These are phyloP conservation scores for Idris sp. DNA, from an alignment of 1,140 invertebrate genomes.

Conservation along the genomic window DNA sequence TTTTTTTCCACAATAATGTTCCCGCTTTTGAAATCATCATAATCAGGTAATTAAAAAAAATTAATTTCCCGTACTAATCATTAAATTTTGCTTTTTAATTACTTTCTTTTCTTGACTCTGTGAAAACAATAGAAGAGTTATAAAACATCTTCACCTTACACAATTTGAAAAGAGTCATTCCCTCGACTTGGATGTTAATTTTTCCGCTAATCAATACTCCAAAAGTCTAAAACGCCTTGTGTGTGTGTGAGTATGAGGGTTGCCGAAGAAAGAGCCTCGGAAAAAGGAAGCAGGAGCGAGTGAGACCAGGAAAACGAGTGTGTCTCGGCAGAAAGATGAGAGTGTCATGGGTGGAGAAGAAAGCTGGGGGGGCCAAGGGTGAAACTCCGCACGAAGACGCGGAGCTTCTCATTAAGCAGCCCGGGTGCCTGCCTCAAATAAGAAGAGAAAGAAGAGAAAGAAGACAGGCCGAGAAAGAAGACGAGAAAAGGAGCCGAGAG, in stretches of 20 bases:
- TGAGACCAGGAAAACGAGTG: conserved; percentile 44
- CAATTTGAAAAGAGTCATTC: too few species aligned
- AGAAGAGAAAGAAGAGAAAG: conserved; percentile 64
- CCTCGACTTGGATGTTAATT: conserved; percentile 66
- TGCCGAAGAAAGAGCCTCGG: conserved; percentile 44
- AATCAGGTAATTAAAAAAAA: too few species aligned
- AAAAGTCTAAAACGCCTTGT: conserved; percentile 76
- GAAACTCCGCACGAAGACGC: conserved; percentile 65
- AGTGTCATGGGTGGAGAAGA: conserved; percentile 48
- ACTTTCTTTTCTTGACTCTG: too few species aligned
- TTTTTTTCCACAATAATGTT: too few species aligned
- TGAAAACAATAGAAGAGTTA: too few species aligned
- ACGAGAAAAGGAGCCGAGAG: conserved; percentile 70
- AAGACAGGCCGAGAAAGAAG: conserved; percentile 67
- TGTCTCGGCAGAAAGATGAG: conserved; percentile 56
- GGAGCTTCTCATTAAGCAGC: conserved; percentile 78
- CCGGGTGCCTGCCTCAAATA: conserved; percentile 76
- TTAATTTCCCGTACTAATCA: too few species aligned
- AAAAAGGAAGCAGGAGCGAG: conserved; percentile 64
- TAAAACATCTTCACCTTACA: too few species aligned
- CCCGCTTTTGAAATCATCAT: too few species aligned
- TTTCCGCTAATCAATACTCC: conserved; percentile 75
- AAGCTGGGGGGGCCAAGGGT: conserved; percentile 14
- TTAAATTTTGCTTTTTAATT: too few species aligned
- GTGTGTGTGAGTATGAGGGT: conserved; percentile 66